Evolutionary conservation across 2,113 vertebrate genomes (phyloP).

Genomic region (Empidonax alnorum): DNA sequence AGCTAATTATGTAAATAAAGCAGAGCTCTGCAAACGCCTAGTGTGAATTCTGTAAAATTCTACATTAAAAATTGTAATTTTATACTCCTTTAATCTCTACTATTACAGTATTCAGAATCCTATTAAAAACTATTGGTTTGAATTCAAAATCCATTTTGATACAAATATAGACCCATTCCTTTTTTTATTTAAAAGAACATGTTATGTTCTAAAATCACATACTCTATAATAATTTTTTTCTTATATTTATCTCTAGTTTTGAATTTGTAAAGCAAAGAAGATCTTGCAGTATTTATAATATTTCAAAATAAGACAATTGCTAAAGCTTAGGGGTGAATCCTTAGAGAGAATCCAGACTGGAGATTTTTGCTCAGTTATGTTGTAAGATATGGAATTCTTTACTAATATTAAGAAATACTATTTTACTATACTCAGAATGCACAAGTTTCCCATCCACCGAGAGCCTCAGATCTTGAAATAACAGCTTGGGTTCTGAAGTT

Average conservation of each 20-base stretch:
- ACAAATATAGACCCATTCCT: neutral
- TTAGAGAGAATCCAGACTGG: neutral
- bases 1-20: conserved; percentile 28
- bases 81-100: neutral
- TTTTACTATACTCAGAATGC: neutral
- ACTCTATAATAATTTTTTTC: neutral
- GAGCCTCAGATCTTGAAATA: neutral
- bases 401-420: neutral
- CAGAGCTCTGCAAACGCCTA: neutral
- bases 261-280: neutral
- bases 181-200: neutral
- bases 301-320: neutral
- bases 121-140: neutral
- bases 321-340: neutral
- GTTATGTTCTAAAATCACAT: neutral
- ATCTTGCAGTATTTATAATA: neutral
- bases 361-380: neutral
- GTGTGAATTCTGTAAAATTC: neutral
- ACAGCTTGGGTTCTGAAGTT: neutral
- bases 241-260: neutral
- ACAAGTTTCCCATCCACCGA: neutral
- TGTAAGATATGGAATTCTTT: neutral
- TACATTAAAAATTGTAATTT: neutral
- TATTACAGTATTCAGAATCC: neutral
- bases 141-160: neutral